A percentile compares a stretch with the other conserved stretches of the same genome.
phyloP scores from a whole-genome alignment of 2,113 vertebrate genomes.

The Proterorhinus semilunaris region DNA sequence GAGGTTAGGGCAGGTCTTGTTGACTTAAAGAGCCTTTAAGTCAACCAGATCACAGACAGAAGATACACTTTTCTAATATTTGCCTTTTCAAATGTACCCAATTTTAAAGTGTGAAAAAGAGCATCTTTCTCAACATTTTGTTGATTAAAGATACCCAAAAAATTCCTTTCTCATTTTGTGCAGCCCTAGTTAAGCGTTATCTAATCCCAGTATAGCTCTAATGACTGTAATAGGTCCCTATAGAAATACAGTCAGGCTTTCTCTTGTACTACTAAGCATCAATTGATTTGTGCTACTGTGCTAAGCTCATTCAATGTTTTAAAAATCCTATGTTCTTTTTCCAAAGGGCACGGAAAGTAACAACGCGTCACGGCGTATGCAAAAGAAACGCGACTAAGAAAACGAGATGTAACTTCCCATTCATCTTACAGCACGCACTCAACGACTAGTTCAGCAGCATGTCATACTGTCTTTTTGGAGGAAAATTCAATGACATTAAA shows the following conservation, averaged over 20 bases:
- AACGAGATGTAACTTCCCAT: conserved; percentile 27
- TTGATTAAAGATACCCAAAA: neutral
- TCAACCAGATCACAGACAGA: no score
- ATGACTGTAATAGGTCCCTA: conserved; percentile 19
- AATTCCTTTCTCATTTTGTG: neutral
- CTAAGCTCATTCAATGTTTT: conserved; percentile 38
- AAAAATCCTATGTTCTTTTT: conserved; percentile 12
- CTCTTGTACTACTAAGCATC: conserved; percentile 27
- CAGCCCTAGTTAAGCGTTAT: conserved; percentile 10
- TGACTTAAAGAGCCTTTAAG: no score
- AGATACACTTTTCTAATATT: no score
- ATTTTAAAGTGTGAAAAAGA: no score
- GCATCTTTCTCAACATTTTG: no score
- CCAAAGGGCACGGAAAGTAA: conserved; percentile 36
- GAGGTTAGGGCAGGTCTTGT: no score
- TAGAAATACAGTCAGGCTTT: conserved; percentile 17
- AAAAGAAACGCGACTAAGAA: conserved; percentile 35
- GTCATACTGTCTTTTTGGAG: conserved; percentile 37
- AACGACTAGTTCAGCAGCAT: conserved; percentile 35
- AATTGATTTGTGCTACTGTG: conserved; percentile 41
- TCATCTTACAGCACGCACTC: neutral
- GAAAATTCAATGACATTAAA: conserved; percentile 49
- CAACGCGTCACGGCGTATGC: conserved; percentile 32
- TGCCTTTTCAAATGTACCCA: no score
- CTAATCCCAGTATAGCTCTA: conserved; percentile 12